Conservation (phyloP, 2,888 invertebrate genomes). For the Notocelia uddmanniana region DNA sequence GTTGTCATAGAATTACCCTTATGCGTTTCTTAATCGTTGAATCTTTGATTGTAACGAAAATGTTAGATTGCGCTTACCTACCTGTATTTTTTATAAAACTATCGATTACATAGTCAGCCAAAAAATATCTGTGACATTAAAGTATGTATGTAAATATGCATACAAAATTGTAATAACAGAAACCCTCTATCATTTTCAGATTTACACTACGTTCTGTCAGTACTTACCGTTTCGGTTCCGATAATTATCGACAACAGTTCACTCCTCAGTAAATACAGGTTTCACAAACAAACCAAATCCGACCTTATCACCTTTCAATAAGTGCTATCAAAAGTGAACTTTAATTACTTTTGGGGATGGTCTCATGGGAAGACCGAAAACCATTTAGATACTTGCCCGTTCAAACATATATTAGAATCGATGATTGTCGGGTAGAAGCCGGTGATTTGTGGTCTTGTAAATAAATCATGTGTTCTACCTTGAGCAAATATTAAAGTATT, state of each 20-base stretch:
- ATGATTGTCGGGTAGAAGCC: conserved; percentile 72
- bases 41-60: too few relatives aligned
- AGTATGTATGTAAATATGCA: not conserved
- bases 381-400: conserved; percentile 68
- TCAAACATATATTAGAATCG: conserved; percentile 77
- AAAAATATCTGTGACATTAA: not conserved
- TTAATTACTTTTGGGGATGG: conserved; percentile 68
- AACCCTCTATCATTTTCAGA: conserved; percentile 54
- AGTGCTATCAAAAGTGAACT: conserved; percentile 48
- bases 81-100: too few relatives aligned
- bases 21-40: too few relatives aligned
- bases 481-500: conserved; percentile 49
- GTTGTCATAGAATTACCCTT: too few relatives aligned
- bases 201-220: conserved; percentile 52
- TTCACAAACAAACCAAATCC: conserved; percentile 48
- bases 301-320: conserved; percentile 53
- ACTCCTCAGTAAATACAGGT: conserved; percentile 75
- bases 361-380: conserved; percentile 76
- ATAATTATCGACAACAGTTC: conserved; percentile 79
- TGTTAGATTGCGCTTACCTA: too few relatives aligned
- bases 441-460: conserved; percentile 76
- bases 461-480: conserved; percentile 59
- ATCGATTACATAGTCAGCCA: not conserved
- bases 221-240: conserved; percentile 53
- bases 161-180: conserved; percentile 12